A percentile compares a stretch with the other conserved stretches of the same genome.
phyloP scores from a whole-genome alignment of 2,888 invertebrate genomes.

The Seladonia tumulorum region DNA sequence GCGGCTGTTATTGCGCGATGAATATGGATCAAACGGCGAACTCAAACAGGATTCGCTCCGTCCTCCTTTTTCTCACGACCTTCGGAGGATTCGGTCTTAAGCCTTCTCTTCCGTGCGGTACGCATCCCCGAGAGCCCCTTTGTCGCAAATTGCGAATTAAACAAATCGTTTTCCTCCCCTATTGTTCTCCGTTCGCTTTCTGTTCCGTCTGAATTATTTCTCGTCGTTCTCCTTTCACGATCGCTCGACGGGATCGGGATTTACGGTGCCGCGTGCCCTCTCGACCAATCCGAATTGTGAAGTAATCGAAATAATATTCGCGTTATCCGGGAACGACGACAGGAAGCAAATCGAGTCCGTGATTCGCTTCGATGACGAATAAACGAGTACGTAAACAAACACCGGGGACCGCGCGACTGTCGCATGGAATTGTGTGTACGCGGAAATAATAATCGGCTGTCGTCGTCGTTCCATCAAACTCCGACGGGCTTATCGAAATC shows the following conservation, averaged over 20 bases:
- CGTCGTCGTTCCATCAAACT: slow-evolving; percentile 5
- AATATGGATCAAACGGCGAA: background rate
- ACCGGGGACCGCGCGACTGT: too few relatives aligned
- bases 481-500: background rate
- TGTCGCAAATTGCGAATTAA: background rate
- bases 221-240: background rate
- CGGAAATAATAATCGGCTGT: slow-evolving; percentile 15
- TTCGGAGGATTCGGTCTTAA: background rate
- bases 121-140: too few relatives aligned
- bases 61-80: background rate
- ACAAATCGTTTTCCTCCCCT: background rate
- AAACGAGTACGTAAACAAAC: background rate
- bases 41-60: background rate
- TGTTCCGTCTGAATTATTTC: background rate
- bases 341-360: background rate
- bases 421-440: background rate
- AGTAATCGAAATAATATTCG: background rate
- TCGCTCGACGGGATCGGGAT: background rate
- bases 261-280: background rate
- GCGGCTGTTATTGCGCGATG: background rate
- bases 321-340: background rate
- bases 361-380: background rate
- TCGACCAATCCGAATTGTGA: background rate
- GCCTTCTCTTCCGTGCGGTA: background rate
- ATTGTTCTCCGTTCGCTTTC: background rate